Evolutionary conservation across 2,113 vertebrate genomes (phyloP).

Genomic region (Panthera tigris): DNA sequence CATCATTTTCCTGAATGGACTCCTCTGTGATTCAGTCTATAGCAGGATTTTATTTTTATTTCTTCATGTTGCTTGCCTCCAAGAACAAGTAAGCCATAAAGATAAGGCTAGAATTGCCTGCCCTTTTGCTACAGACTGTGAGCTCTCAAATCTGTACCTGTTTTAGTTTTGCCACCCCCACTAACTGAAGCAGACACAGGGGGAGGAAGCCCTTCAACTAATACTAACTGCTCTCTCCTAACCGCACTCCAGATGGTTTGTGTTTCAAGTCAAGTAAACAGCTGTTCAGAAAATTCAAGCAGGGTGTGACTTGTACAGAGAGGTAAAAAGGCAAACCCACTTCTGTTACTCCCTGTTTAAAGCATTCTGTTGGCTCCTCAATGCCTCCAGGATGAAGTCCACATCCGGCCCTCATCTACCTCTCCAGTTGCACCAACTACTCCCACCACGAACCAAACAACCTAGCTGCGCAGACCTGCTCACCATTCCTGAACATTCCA

Average conservation of each 20-base stretch:
- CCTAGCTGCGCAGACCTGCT: neutral
- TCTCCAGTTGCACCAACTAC: neutral
- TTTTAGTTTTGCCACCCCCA: neutral
- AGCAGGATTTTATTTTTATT: neutral
- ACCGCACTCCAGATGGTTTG: neutral
- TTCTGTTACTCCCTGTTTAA: neutral
- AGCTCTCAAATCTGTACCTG: neutral
- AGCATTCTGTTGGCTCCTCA: neutral
- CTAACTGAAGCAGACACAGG: neutral
- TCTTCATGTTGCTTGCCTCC: neutral
- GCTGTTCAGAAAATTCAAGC: neutral
- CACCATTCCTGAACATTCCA: neutral
- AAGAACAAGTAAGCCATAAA: neutral
- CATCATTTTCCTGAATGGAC: neutral
- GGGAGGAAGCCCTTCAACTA: neutral
- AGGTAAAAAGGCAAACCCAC: neutral
- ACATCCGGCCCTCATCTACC: neutral
- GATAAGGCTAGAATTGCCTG: neutral
- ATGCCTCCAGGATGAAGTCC: neutral
- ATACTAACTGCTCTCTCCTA: neutral
- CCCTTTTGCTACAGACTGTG: neutral
- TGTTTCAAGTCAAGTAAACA: neutral
- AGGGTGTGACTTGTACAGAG: neutral
- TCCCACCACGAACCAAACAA: no score
- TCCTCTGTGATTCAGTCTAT: neutral